Evolutionary conservation across 2,797 vertebrate genomes (phyloP), one percentile per base, ranked within the genome.

Genomic region (Halcyon chelicuti): DNA sequence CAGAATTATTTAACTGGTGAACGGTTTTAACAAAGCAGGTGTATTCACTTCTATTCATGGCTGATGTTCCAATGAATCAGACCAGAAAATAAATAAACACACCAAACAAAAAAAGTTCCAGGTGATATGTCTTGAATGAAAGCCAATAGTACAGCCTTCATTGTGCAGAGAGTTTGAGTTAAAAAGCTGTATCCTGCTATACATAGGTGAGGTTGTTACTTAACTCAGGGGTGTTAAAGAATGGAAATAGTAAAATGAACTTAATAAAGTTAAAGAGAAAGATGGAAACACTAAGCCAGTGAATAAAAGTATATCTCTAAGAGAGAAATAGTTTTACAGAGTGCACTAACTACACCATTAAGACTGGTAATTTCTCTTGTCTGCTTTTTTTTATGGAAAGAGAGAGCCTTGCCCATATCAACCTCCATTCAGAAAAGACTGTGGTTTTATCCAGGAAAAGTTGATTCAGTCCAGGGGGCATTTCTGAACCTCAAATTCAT

Each of bases 221-320:
- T 87, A 40, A 28, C 19, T 65, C 2, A 5, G 26, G 66, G 46
- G 49, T 93, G 58, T 74, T 62, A 84, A 85, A 94, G 61, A 95
- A 79, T 67, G 22, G 15, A 76, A 90, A 88, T 12, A 86, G 39
- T 80, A 77, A 92, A 95, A 82, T 78, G 75, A 95, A 80, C 42
- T 58, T n/a, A 62, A 65, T n/a, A 91, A 88, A 85, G 57, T 74
- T 90, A 42, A 87, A 95, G 93, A 60, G 62, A 82, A 94, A 79
- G 28, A 39, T 85, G 51, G 88, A 93, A 74, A n/a, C 26, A 47
- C 29, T n/a, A 68, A 73, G 18, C 62, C 33, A 61, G 35, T 91
- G 79, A 70, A 88, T 76, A 86, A 78, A 94, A 73, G 16, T 49
- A 10, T 67, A 44, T 29, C 19, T 87, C 81, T 62, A 40, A 82